Evolutionary conservation across 2,113 vertebrate genomes (phyloP).

Genomic region (Equus przewalskii): DNA sequence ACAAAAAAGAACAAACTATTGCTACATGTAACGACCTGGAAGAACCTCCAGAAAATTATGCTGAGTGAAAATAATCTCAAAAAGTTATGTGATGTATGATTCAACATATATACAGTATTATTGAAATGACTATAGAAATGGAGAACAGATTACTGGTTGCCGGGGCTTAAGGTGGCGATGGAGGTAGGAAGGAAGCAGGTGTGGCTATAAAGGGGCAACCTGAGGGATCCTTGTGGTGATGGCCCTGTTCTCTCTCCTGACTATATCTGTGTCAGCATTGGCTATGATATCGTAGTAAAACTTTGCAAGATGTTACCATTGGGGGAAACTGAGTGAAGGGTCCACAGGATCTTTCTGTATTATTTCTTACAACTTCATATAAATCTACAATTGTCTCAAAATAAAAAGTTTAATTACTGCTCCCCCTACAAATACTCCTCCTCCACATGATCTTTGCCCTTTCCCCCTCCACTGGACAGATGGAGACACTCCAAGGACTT

Average conservation of each 20-base stretch:
- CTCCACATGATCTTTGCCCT: neutral
- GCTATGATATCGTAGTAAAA: neutral
- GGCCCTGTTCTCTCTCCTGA: neutral
- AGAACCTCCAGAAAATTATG: neutral
- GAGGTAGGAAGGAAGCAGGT: neutral
- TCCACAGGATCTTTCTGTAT: neutral
- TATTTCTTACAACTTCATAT: neutral
- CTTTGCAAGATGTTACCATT: neutral
- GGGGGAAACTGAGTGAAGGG: neutral
- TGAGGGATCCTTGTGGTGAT: neutral
- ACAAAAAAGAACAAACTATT: neutral
- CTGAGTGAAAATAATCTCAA: neutral
- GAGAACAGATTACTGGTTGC: neutral
- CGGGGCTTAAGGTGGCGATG: neutral
- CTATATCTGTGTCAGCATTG: neutral
- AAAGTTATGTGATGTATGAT: neutral
- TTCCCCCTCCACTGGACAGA: neutral
- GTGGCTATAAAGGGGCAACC: neutral
- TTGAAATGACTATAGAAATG: neutral
- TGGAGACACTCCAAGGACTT: neutral
- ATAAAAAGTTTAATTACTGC: neutral
- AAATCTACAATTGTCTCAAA: neutral
- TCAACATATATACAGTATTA: neutral
- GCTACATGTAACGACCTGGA: neutral
- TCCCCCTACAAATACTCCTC: neutral